Base-by-base conservation (phyloP, 2,113 vertebrate genomes). In the Oplegnathus fasciatus region DNA sequence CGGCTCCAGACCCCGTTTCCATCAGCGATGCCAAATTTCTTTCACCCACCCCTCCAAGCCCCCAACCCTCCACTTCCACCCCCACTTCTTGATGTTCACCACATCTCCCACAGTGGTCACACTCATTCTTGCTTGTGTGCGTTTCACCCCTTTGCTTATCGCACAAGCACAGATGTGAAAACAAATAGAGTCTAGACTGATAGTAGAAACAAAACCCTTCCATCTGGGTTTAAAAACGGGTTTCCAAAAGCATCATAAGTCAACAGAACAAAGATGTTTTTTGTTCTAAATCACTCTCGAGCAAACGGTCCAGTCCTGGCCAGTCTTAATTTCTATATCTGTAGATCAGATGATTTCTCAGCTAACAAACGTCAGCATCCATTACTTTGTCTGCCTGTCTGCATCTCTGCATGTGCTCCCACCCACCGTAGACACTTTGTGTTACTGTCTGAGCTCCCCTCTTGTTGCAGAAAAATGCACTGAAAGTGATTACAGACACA, bases 101-200 rank as follows among this genome's bases (percentile, higher is more conserved):
- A 88, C 92, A 90, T 91, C 83, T 93, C 92, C 82, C 84, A 89
- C 60, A 90, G 66, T 82, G 91, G 91, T 81, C 82, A 66, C 80
- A 85, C 80, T 91, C 80, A 84, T 84, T 91, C 80, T 76, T 87
- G 82, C 78, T 79, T 64, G 62, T 65, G 54, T 50, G 72, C 37
- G n/a, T n/a, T n/a, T n/a, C n/a, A n/a, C n/a, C n/a, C n/a, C n/a
- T 92, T 94, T 91, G 80, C 92, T 93, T 92, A 93, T 93, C 89
- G 34, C 66, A 57, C 64, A 42, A 77, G 87, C 69, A 42, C 94
- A 93, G 85, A 92, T 94, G 93, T 94, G 92, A 87, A 91, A 93
- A 87, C 77, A 89, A 78, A 84, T 87, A 26, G 65, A 72, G 92
- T 93, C 87, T 89, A 89, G 87, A 86, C 86, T 88, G 87, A 91